Conservation (phyloP, 2,113 vertebrate genomes). For the Gila orcuttii region DNA sequence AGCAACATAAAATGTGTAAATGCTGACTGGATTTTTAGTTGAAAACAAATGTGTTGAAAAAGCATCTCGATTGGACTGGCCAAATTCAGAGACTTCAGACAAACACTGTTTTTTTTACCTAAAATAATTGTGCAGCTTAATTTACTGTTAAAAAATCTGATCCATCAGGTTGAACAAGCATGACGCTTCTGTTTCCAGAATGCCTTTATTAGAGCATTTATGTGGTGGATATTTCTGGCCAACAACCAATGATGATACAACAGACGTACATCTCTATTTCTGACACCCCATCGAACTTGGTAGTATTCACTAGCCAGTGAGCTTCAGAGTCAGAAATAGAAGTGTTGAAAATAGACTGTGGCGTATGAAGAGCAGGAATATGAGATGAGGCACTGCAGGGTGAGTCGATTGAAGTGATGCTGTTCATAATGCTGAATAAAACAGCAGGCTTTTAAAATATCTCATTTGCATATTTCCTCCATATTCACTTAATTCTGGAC, state of each 20-base stretch:
- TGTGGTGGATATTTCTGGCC: constrained; percentile 5
- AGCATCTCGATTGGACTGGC: not conserved
- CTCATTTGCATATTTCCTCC: constrained; percentile 58
- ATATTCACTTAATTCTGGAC: constrained; percentile 60
- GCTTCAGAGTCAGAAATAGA: constrained; percentile 44
- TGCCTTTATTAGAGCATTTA: not conserved
- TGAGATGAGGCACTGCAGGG: constrained; percentile 68
- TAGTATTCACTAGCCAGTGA: constrained; percentile 30
- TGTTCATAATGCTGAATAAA: constrained; percentile 67
- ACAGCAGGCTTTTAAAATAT: constrained; percentile 66
- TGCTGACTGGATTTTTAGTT: no score
- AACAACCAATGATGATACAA: constrained; percentile 17
- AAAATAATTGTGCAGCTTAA: not conserved
- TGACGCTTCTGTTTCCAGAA: not conserved
- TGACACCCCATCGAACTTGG: constrained; percentile 1
- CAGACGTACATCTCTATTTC: constrained; percentile 3
- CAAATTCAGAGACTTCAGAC: not conserved
- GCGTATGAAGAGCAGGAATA: constrained; percentile 65
- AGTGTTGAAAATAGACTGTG: constrained; percentile 58
- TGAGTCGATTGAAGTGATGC: constrained; percentile 53
- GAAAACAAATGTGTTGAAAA: no score
- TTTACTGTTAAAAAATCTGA: not conserved
- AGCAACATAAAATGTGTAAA: no score
- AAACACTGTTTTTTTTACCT: not conserved
- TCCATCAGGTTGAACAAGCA: not conserved